Percentiles rank a stretch among this genome's conserved stretches.
Evolutionary conservation across 2,797 vertebrate species (phyloP).

Genomic region (Selene dorsalis): DNA sequence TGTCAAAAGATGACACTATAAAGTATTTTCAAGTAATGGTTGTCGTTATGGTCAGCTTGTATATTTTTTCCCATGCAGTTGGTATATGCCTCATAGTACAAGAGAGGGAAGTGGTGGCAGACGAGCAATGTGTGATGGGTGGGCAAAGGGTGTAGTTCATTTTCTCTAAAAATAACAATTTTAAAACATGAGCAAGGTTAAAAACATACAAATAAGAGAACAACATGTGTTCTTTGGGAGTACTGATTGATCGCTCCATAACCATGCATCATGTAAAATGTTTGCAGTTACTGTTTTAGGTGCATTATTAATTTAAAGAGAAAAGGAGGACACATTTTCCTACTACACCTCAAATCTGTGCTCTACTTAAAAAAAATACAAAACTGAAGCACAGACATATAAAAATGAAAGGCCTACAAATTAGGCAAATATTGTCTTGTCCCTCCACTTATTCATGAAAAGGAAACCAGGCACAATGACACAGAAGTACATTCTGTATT

Average conservation of each 20-base stretch:
- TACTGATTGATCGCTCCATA: neutral
- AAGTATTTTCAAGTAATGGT: neutral
- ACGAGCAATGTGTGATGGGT: neutral
- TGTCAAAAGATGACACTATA: neutral
- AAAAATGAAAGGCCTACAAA: conserved; percentile 35
- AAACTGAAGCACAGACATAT: conserved; percentile 20
- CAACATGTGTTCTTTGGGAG: neutral
- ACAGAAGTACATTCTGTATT: conserved; percentile 15
- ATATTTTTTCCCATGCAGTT: neutral
- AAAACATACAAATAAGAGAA: conserved; percentile 22
- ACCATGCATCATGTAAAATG: conserved; percentile 32
- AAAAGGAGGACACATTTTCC: conserved; percentile 23
- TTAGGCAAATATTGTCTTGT: conserved; percentile 21
- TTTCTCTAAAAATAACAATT: conserved; percentile 9
- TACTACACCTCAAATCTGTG: neutral
- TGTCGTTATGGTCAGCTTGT: too few relatives aligned
- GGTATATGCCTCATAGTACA: neutral
- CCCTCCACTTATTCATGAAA: conserved; percentile 16
- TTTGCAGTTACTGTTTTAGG: conserved; percentile 21
- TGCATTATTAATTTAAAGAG: conserved; percentile 36
- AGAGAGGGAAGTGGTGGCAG: conserved; percentile 26
- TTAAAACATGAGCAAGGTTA: conserved; percentile 19
- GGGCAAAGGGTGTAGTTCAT: neutral
- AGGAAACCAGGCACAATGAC: conserved; percentile 19
- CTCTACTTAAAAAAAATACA: neutral